Percentiles rank a stretch among this genome's conserved stretches.
Evolutionary conservation across 2,113 vertebrate species (phyloP).

Genomic region (Bombycilla garrulus): DNA sequence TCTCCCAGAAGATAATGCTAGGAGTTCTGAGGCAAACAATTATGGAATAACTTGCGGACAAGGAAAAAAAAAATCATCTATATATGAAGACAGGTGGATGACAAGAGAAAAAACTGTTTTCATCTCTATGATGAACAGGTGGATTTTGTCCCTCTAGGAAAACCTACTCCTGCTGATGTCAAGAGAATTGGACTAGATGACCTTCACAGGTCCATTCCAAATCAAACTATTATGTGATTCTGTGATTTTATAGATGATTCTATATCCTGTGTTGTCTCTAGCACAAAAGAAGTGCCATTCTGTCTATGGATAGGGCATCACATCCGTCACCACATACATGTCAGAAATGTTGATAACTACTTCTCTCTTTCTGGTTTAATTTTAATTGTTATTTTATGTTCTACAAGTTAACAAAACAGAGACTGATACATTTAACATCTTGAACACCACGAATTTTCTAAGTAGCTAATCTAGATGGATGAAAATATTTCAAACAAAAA

Average conservation of each 20-base stretch:
- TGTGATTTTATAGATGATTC: background rate
- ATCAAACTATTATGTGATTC: background rate
- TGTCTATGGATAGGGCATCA: background rate
- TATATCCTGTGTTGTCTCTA: background rate
- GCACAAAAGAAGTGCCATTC: background rate
- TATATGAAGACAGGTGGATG: background rate
- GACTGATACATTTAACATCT: background rate
- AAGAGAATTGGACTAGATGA: background rate
- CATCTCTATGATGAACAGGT: background rate
- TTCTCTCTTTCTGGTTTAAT: background rate
- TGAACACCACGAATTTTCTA: background rate
- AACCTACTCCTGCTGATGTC: background rate
- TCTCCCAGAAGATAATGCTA: background rate
- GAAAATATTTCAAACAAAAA: background rate
- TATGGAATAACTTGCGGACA: background rate
- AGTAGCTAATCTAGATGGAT: background rate
- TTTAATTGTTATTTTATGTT: background rate
- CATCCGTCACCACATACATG: background rate
- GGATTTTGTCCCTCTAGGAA: background rate
- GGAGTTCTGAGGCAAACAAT: background rate
- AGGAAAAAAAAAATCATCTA: background rate
- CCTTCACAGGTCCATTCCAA: background rate
- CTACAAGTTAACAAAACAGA: background rate
- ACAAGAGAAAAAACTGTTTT: background rate
- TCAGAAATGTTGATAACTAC: background rate